Evolutionary conservation across 2,113 vertebrate genomes (phyloP).

Genomic region (Nerophis ophidion): DNA sequence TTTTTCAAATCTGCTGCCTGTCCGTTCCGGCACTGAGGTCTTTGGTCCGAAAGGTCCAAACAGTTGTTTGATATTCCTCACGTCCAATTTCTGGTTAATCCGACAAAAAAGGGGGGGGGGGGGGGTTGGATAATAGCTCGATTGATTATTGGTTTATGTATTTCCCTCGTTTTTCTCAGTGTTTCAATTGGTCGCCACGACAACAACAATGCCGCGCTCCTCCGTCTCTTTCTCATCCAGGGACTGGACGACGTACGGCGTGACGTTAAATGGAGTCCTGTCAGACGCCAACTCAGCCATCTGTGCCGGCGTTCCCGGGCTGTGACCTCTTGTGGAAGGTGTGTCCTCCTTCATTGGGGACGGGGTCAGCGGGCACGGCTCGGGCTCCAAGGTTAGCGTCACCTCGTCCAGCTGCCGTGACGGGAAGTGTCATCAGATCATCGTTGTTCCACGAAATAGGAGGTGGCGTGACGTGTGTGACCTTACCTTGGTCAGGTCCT

Average conservation of each 20-base stretch:
- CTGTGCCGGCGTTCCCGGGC: conserved; percentile 59
- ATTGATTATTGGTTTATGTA: conserved; percentile 55
- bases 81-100: conserved; percentile 3
- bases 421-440: neutral
- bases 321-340: conserved; percentile 43
- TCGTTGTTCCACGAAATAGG: no score
- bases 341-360: conserved; percentile 75
- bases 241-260: conserved; percentile 82
- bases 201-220: conserved; percentile 45
- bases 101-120: conserved; percentile 3
- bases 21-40: neutral
- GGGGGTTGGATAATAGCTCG: conserved; percentile 51
- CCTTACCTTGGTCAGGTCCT: conserved; percentile 59
- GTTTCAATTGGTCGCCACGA: conserved; percentile 63
- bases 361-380: conserved; percentile 72
- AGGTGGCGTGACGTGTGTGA: no score
- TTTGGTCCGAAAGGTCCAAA: conserved; percentile 34
- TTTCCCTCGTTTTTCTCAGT: conserved; percentile 4
- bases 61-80: conserved; percentile 3
- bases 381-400: conserved; percentile 83
- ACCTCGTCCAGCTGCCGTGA: conserved; percentile 78
- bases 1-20: neutral
- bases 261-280: conserved; percentile 83
- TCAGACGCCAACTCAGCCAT: conserved; percentile 52
- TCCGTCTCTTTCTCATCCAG: conserved; percentile 81